Base-by-base conservation (phyloP, 2,888 invertebrate genomes). In the Thecocarcelia acutangulata region DNA sequence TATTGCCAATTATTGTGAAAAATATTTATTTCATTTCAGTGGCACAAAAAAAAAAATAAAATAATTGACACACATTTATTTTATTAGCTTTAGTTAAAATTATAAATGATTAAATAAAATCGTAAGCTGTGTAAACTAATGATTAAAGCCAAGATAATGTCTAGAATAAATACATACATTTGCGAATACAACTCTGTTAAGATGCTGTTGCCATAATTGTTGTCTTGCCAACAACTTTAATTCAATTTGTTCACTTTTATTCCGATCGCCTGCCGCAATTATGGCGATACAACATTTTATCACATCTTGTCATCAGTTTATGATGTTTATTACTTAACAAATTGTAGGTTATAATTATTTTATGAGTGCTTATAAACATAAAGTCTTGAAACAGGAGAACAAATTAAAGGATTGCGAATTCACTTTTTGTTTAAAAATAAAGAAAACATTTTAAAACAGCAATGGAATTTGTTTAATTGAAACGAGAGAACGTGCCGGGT, bases 271-370 rank as follows among this genome's bases (percentile, higher is more conserved):
- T 72, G 64, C 44, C 37, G 42, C 64, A 8, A 13, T 66, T 79
- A 73, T 79, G 78, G 78, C 37, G 59, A 66, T 66, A 78, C 78
- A 61, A 78, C 82, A 82, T 82, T 82, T 82, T 82, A 82, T 82
- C 82, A 82, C 82, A 82, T 82, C 78, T 82, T 82, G 82, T 82
- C 82, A 82, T 82, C 82, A 70, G 70, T 78, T 82, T 82, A 78
- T 78, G 78, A 78, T 79, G 78, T 79, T 79, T 78, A 75, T 70
- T 82, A 78, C 74, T 78, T 75, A 73, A 82, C 82, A 82, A 82
- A 82, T 82, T 82, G 82, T 78, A 61, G 52, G 74, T 82, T 75
- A 78, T 66, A 56, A 74, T 56, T 58, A 17, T 48, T 44, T 54
- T 28, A 42, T 54, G n/a, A 21, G 17, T 69, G 9, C 28, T n/a